Conservation (phyloP, 2,888 invertebrate genomes). For the Mayetiola destructor region DNA sequence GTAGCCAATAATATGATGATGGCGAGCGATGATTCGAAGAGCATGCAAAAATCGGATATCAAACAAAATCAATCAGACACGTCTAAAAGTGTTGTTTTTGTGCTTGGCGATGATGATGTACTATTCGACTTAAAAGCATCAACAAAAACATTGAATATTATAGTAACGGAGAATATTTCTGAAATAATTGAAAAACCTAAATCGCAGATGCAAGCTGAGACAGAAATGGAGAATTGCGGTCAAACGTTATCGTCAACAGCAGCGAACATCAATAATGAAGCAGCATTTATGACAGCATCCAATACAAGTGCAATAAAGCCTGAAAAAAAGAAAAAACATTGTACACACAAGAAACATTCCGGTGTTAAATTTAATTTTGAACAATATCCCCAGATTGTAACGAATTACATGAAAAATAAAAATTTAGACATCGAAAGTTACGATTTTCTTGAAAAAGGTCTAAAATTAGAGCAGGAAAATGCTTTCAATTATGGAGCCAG, state of each 20-base stretch:
- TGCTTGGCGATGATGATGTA: constrained; percentile 55
- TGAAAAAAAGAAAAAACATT: constrained; percentile 37
- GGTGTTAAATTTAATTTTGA: constrained; percentile 38
- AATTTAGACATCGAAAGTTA: constrained; percentile 46
- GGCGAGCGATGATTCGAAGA: neutral
- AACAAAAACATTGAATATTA: neutral
- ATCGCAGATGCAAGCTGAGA: neutral
- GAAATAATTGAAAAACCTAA: neutral
- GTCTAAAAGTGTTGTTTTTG: constrained; percentile 44
- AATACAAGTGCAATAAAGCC: neutral
- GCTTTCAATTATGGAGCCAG: constrained; percentile 40
- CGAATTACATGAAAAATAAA: constrained; percentile 59
- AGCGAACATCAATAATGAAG: neutral
- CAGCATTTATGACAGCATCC: neutral
- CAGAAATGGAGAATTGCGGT: neutral
- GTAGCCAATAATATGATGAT: no score
- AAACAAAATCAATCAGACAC: constrained; percentile 18
- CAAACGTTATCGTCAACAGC: neutral
- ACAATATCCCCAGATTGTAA: constrained; percentile 4
- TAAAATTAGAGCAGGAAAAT: constrained; percentile 31
- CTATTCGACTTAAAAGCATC: constrained; percentile 25
- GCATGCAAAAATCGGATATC: no score
- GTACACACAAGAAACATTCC: constrained; percentile 45
- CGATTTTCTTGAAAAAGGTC: constrained; percentile 41
- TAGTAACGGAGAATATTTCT: neutral